Percentiles rank a stretch among this genome's conserved stretches.
Conservation (phyloP, 2,113 vertebrate genomes). For the Oreochromis niloticus region DNA sequence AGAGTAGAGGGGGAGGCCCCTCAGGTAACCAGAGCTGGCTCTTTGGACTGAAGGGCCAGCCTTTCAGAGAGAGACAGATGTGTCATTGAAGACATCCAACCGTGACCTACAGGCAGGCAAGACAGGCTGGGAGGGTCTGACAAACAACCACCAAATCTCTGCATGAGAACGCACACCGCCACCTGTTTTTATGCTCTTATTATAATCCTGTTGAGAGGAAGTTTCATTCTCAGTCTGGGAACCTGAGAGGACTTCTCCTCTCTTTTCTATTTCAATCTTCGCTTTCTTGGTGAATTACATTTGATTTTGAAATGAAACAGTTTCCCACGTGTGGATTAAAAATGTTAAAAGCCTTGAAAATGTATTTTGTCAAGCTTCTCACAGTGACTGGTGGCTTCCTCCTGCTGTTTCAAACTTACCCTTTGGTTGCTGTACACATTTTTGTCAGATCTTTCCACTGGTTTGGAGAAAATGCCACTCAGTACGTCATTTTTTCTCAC, state of each 20-base stretch:
- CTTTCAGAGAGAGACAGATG: slow-evolving; percentile 36
- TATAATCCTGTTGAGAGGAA: slow-evolving; percentile 17
- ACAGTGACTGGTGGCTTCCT: background rate
- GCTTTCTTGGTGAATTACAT: background rate
- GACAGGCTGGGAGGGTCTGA: slow-evolving; percentile 12
- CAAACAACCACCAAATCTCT: slow-evolving; percentile 12
- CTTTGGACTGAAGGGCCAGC: slow-evolving; percentile 13
- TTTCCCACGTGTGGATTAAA: background rate
- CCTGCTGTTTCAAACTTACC: background rate
- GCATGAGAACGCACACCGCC: slow-evolving; percentile 6
- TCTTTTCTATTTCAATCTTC: background rate
- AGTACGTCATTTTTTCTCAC: background rate
- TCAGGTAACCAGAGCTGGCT: slow-evolving; percentile 50
- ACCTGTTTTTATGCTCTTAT: slow-evolving; percentile 37
- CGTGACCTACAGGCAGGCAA: slow-evolving; percentile 18
- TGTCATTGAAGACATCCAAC: slow-evolving; percentile 45
- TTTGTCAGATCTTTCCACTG: background rate
- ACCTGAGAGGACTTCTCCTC: background rate
- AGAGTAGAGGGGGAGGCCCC: slow-evolving; percentile 23
- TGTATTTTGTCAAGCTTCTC: background rate
- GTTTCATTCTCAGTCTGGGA: slow-evolving; percentile 9
- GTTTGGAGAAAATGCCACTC: background rate
- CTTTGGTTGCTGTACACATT: background rate
- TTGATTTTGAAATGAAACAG: background rate
- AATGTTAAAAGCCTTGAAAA: background rate